phyloP scores from a whole-genome alignment of 1,140 invertebrate species.

The Drosophila ogumai region DNA sequence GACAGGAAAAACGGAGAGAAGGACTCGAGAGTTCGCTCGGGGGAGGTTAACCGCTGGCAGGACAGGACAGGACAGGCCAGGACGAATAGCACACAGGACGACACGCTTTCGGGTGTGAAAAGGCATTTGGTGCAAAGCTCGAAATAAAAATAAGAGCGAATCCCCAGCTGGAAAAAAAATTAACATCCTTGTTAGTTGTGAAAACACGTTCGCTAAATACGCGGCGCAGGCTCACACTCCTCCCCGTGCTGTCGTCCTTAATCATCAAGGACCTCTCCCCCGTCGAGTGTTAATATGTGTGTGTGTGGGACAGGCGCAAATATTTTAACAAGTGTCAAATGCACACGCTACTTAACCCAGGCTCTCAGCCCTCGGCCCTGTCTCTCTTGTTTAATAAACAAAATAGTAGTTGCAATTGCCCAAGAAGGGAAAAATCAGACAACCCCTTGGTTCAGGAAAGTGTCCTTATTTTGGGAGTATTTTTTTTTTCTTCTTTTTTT shows the following conservation, averaged over 20 bases:
- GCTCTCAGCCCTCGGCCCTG: constrained; percentile 3
- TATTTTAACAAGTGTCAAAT: constrained; percentile 84
- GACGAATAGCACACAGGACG: constrained; percentile 55
- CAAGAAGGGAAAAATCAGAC: background rate
- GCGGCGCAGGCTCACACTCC: constrained; percentile 35
- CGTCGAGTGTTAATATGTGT: constrained; percentile 20
- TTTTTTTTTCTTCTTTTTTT: background rate
- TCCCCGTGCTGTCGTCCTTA: constrained; percentile 34
- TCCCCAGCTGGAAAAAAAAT: constrained; percentile 69
- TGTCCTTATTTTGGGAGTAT: background rate
- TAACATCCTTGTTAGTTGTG: constrained; percentile 83
- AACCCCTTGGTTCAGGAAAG: background rate
- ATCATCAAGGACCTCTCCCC: constrained; percentile 52
- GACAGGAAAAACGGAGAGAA: constrained; percentile 21
- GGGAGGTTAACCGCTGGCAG: constrained; percentile 18
- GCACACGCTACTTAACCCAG: constrained; percentile 82
- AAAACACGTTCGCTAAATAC: constrained; percentile 84
- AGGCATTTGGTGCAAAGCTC: constrained; percentile 81
- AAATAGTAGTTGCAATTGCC: constrained; percentile 59
- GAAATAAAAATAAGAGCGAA: constrained; percentile 69
- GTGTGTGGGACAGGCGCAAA: constrained; percentile 76
- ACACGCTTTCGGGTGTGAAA: constrained; percentile 71
- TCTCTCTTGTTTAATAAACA: constrained; percentile 75
- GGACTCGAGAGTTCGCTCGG: constrained; percentile 9
- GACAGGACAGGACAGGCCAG: constrained; percentile 16